phyloP scores from a whole-genome alignment of 1,140 invertebrate species.

The Orchestia grillus region DNA sequence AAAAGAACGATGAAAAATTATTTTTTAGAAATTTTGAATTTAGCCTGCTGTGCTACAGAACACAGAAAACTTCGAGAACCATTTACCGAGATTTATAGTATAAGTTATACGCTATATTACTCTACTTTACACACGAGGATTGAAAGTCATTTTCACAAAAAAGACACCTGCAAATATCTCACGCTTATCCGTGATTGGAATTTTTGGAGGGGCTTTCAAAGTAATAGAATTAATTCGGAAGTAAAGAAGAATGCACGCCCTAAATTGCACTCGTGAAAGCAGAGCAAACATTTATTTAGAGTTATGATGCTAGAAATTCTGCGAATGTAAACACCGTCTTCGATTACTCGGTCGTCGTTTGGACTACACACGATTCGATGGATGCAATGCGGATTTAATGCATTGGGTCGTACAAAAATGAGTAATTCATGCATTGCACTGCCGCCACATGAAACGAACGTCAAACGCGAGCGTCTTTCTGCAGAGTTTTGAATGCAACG shows the following conservation, averaged over 20 bases:
- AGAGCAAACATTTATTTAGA: background rate
- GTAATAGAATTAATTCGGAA: background rate
- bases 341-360: background rate
- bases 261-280: background rate
- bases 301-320: background rate
- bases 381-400: conserved; percentile 10
- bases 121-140: too few relatives aligned
- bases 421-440: conserved; percentile 40
- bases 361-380: background rate
- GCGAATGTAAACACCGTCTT: background rate
- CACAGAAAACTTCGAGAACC: too few relatives aligned
- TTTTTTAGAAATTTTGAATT: too few relatives aligned
- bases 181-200: background rate
- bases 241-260: background rate
- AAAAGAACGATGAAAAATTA: too few relatives aligned
- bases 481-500: conserved; percentile 34
- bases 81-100: too few relatives aligned
- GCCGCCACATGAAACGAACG: background rate
- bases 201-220: background rate
- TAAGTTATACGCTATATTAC: too few relatives aligned
- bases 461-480: conserved; percentile 6
- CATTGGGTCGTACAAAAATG: background rate
- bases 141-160: too few relatives aligned
- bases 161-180: background rate
- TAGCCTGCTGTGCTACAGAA: too few relatives aligned